Evolutionary conservation across 1,140 invertebrate species (phyloP), one percentile per base, ranked within the genome.

Genomic region (Formica exsecta): DNA sequence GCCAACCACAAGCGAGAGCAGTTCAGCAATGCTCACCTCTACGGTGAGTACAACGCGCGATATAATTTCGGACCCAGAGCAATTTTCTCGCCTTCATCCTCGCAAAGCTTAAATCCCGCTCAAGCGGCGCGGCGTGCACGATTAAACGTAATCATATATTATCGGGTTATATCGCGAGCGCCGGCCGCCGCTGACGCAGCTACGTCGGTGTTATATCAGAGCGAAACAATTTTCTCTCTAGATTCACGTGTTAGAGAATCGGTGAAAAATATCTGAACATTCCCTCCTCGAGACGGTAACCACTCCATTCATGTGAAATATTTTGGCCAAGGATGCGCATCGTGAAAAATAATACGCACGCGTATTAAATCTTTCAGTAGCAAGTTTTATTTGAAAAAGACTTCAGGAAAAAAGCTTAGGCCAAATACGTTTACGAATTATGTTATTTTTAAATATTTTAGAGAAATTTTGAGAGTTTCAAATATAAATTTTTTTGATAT

Each of bases 291-390:
- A 86, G 51, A 80, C 64, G 48, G 41, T 70, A 80, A 80, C 62
- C 65, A 32, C 32, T 5, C 36, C 16, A 68, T 80, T 68, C 44
- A 16, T 70, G 51, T 41, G n/a, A 80, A 80, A 22, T 61, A 41
- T 36, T n/a, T 6, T 8, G 13, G 13, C 13, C 48, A 16, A 61
- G 32, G 16, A 73, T 73, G 81, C 54, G 29, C 75, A 19, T 29
- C 36, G 25, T 65, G 62, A 79, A 65, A 90, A 89, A 90, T 90
- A 85, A 89, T 87, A 76, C 81, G 41, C 5, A 38, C 41, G 19
- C 22, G 62, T 65, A 87, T 86, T 51, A 77, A 44, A 13, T 13
- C 11, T 32, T 77, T 7, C 6, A 22, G 32, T 9, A 48, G 3
- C 11, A 19, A 32, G 1, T 11, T 64, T 64, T 32, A 64, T 64